Evolutionary conservation across 2,888 invertebrate species (phyloP), one percentile per base, ranked within the genome.

Genomic region (Polyommatus icarus): DNA sequence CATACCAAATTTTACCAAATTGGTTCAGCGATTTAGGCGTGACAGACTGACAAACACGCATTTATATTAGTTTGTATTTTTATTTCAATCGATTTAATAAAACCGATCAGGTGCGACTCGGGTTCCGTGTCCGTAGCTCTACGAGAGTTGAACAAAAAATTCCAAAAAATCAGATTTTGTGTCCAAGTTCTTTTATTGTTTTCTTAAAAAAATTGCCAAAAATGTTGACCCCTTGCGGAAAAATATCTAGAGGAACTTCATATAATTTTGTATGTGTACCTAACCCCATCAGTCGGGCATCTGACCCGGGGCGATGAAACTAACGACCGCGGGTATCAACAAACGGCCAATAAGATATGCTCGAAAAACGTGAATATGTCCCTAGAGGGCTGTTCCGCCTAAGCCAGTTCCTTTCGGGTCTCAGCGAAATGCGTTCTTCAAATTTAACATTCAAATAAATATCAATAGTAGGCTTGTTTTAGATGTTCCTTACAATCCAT

Each of bases 261-360:
- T 24, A 54, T 46, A 46, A 73, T 32, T 20, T 29, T 54, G 50
- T 75, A 36, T 76, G 76, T 36, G 40, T 36, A 40, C 24, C 79
- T 79, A 82, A 82, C 81, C 81, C 81, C 78, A 84, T 83, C 83
- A 83, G 82, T 83, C 83, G 79, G 84, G 84, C 82, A 80, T 84
- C 86, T 88, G 88, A 89, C 91, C 90, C 89, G 86, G 87, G 84
- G 91, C 94, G 94, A 94, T 94, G 94, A 94, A 94, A 93, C 90
- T 93, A 94, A 94, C 93, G 90, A 89, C 87, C 91, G 89, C 82
- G 87, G 92, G 93, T 90, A 93, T 91, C 91, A 94, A 94, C 94
- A 93, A 92, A 94, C 90, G 94, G 88, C 93, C 94, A 90, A 93
- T 94, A 94, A 94, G 94, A 94, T 94, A 94, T 94, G 94, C 94